phyloP scores from a whole-genome alignment of 1,140 invertebrate genomes.

The Notospermus geniculatus region DNA sequence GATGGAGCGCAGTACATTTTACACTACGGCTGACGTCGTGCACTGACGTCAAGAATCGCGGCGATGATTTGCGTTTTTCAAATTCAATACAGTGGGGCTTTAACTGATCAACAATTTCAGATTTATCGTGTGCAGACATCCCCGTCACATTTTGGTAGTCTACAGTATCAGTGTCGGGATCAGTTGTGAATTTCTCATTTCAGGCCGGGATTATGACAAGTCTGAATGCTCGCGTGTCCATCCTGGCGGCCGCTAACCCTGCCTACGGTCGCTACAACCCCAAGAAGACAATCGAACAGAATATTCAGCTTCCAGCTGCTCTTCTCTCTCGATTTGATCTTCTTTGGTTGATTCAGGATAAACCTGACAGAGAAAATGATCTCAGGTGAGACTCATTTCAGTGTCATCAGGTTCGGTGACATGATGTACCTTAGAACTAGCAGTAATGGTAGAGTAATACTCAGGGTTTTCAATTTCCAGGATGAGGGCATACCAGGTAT shows the following conservation, averaged over 20 bases:
- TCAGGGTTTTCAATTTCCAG: too few relatives aligned
- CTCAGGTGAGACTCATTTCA: constrained; percentile 61
- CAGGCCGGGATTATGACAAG: constrained; percentile 97
- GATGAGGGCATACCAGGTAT: too few relatives aligned
- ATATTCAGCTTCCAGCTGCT: constrained; percentile 97
- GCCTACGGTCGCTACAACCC: constrained; percentile 95
- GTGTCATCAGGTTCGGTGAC: too few relatives aligned
- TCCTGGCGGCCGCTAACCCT: constrained; percentile 98
- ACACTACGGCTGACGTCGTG: too few relatives aligned
- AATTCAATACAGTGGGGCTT: too few relatives aligned
- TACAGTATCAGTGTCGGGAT: too few relatives aligned
- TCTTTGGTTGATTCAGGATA: constrained; percentile 96
- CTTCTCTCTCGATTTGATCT: constrained; percentile 96
- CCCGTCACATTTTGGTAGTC: not conserved
- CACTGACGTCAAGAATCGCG: too few relatives aligned
- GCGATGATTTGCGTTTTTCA: too few relatives aligned
- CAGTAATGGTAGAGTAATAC: too few relatives aligned
- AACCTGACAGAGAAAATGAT: constrained; percentile 89
- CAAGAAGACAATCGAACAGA: constrained; percentile 91
- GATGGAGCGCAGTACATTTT: too few relatives aligned
- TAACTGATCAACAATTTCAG: too few relatives aligned
- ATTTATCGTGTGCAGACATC: not conserved
- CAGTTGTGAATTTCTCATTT: constrained; percentile 17
- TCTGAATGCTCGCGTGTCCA: constrained; percentile 93
- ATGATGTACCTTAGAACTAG: too few relatives aligned